Evolutionary conservation across 2,113 vertebrate genomes (phyloP).

Genomic region (Zosterops pallidus): DNA sequence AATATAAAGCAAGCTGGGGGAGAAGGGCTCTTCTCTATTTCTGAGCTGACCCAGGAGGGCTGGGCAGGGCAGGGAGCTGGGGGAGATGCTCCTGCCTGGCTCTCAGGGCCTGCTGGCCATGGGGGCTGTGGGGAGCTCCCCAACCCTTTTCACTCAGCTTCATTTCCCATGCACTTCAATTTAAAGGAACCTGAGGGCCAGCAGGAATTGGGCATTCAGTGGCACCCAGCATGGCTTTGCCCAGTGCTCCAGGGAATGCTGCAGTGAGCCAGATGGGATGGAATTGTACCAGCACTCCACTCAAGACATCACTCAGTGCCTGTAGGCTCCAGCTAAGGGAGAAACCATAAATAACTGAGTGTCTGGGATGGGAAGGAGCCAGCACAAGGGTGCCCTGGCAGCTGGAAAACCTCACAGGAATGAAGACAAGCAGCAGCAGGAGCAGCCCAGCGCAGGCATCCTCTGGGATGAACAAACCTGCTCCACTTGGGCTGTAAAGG

Average conservation of each 20-base stretch:
- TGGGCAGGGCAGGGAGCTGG: background rate
- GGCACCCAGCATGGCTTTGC: background rate
- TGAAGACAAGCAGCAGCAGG: background rate
- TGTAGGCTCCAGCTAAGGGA: background rate
- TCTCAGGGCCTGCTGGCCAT: background rate
- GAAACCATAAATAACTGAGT: background rate
- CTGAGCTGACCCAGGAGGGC: background rate
- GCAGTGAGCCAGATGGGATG: background rate
- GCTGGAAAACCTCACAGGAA: background rate
- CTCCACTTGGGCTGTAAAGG: accelerated
- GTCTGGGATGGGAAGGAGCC: background rate
- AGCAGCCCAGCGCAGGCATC: background rate
- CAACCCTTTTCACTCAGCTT: background rate
- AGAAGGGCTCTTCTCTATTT: slow-evolving; percentile 13
- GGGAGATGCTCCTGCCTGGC: background rate
- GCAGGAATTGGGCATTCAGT: background rate
- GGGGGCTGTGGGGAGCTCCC: background rate
- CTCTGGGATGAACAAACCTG: background rate
- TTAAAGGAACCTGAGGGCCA: background rate
- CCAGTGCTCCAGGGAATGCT: background rate
- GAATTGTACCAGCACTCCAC: background rate
- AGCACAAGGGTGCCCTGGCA: background rate
- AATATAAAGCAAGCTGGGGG: background rate
- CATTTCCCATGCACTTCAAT: background rate
- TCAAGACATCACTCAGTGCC: background rate